phyloP scores from a whole-genome alignment of 2,797 vertebrate genomes.

The Characodon lateralis region DNA sequence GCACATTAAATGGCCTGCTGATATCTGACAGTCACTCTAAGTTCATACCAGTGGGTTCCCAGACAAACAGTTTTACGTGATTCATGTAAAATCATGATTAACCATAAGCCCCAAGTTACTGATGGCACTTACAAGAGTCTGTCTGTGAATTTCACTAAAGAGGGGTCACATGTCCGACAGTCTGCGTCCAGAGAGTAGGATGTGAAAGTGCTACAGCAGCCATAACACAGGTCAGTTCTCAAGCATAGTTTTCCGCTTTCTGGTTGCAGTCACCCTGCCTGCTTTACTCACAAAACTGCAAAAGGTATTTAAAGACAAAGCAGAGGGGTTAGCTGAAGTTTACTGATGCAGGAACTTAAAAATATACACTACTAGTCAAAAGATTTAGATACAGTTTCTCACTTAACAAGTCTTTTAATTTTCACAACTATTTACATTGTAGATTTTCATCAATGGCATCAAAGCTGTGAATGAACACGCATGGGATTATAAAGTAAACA shows the following conservation, averaged over 20 bases:
- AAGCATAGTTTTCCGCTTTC: conserved; percentile 53
- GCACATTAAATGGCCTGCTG: background rate
- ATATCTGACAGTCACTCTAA: background rate
- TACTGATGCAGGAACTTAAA: too few relatives aligned
- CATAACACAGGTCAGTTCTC: conserved; percentile 69
- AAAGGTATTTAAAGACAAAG: conserved; percentile 30
- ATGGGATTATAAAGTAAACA: too few relatives aligned
- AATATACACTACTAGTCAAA: too few relatives aligned
- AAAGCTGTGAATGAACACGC: too few relatives aligned
- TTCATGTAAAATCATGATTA: conserved; percentile 17
- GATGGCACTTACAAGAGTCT: conserved; percentile 36
- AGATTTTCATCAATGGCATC: too few relatives aligned
- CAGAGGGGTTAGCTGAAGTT: background rate
- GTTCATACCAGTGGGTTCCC: background rate
- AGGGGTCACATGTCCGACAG: conserved; percentile 65
- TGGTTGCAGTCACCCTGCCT: conserved; percentile 47
- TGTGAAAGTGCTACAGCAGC: conserved; percentile 78
- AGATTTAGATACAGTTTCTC: too few relatives aligned
- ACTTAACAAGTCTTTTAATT: too few relatives aligned
- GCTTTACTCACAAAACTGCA: conserved; percentile 43
- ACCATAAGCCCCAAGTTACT: conserved; percentile 21
- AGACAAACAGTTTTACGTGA: conserved; percentile 5
- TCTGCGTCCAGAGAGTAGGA: conserved; percentile 75
- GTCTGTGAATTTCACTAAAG: conserved; percentile 45
- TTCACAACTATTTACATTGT: too few relatives aligned